Base-by-base conservation (phyloP, 2,797 vertebrate species). In the Urophycis tenuis region DNA sequence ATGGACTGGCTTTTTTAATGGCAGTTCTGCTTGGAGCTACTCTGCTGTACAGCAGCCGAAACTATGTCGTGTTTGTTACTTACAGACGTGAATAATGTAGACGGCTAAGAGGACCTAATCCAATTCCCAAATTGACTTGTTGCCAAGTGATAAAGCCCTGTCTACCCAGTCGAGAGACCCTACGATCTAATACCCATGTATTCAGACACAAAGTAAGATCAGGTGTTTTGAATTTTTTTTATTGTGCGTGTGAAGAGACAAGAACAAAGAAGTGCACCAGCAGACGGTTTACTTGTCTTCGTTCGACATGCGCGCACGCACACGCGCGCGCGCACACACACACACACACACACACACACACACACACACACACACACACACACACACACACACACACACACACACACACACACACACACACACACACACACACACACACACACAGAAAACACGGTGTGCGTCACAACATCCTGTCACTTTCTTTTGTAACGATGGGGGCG, bases 1-100 rank as follows among this genome's bases (percentile, higher is more conserved):
- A 84, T 78, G 73, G 22, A 31, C 74, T 75, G 76, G 49, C 30
- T 77, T 72, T 17, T n/a, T 35, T 36, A 29, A 72, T 72, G 35
- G 35, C 71, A 72, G 10, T 5, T 34, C 12, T 31, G 69, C 69
- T 35, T 72, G 31, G 34, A 33, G 71, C 71, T 22, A 35, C 71
- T 35, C 71, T 35, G 71, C 71, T 72, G 71, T 72, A 9, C 25
- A 31, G 30, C 72, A 30, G 17, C 8, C 11, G 14, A 73, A 73
- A 31, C 1, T 14, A 29, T 64, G 53, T 64, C n/a, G 17, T 67
- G 60, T 29, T 67, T 29, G 60, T 71, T 31, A 31, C 69, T 67
- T 29, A 29, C 60, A 67, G 60, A 67, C 60, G 60, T 29, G n/a
- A 71, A 71, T 71, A 72, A 72, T 72, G 71, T 30, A 73, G 14